These are phyloP conservation scores for Drosophila azteca DNA, from an alignment of 1,140 invertebrate genomes.

Conservation along the genomic window DNA sequence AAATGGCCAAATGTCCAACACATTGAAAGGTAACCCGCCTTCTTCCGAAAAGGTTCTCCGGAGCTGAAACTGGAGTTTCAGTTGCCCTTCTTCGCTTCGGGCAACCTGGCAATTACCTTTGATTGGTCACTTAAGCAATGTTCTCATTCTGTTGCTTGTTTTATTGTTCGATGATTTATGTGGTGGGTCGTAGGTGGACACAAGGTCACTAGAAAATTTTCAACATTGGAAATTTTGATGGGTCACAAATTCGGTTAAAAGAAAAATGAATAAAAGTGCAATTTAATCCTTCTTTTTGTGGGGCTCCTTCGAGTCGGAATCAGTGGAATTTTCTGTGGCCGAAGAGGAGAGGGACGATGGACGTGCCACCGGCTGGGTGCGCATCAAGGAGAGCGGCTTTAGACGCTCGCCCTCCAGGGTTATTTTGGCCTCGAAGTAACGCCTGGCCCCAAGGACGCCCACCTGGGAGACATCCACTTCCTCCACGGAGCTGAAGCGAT, in stretches of 20 bases:
- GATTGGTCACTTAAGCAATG: conserved; percentile 73
- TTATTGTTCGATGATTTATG: conserved; percentile 71
- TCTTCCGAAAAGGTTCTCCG: conserved; percentile 17
- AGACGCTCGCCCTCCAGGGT: conserved; percentile 18
- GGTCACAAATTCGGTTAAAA: conserved; percentile 14
- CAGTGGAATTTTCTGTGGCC: not conserved
- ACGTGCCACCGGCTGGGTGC: not conserved
- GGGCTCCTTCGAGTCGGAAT: conserved; percentile 6
- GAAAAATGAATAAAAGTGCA: not conserved
- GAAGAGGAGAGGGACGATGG: not conserved
- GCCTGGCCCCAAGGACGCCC: conserved; percentile 49
- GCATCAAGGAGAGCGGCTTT: not conserved
- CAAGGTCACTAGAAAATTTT: conserved; percentile 53
- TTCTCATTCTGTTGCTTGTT: conserved; percentile 47
- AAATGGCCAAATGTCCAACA: not conserved
- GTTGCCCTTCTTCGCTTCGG: conserved; percentile 3
- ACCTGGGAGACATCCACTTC: conserved; percentile 44
- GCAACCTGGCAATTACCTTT: conserved; percentile 64
- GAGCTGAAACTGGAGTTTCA: conserved; percentile 9
- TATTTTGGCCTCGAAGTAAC: conserved; percentile 63
- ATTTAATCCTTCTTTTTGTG: not conserved
- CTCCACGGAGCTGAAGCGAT: not conserved
- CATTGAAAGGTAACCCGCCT: conserved; percentile 5
- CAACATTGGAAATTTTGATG: conserved; percentile 27
- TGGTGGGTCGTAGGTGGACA: not conserved